A percentile compares a stretch with the other conserved stretches of the same genome.
Conservation (phyloP, 2,797 vertebrate genomes). For the Leptoclinus maculatus region DNA sequence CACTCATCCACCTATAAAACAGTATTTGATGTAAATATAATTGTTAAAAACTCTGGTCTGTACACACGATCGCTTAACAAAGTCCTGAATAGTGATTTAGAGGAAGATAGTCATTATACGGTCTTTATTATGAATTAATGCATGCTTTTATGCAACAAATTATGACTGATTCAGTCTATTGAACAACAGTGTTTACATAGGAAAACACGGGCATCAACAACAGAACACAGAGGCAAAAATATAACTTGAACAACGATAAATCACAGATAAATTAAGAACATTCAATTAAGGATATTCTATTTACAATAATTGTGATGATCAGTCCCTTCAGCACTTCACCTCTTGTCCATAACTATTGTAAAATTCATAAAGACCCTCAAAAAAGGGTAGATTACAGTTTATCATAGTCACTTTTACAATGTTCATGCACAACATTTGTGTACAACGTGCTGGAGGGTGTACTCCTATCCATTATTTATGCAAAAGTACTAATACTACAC, state of each 20-base stretch:
- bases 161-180: neutral
- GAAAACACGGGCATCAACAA: neutral
- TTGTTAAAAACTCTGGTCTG: neutral
- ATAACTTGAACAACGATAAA: neutral
- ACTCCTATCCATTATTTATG: neutral
- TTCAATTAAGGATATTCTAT: neutral
- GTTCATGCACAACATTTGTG: neutral
- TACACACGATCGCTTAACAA: too few relatives aligned
- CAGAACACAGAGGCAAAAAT: neutral
- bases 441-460: neutral
- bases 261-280: neutral
- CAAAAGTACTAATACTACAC: neutral
- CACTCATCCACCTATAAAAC: neutral
- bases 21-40: neutral
- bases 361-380: neutral
- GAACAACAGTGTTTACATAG: too few relatives aligned
- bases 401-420: neutral
- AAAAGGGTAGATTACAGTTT: too few relatives aligned
- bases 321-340: neutral
- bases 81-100: too few relatives aligned
- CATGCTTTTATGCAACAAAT: neutral
- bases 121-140: too few relatives aligned
- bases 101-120: neutral
- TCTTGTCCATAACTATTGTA: neutral
- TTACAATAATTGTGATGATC: too few relatives aligned